Evolutionary conservation across 2,113 vertebrate species (phyloP).

Genomic region (Laterallus jamaicensis): DNA sequence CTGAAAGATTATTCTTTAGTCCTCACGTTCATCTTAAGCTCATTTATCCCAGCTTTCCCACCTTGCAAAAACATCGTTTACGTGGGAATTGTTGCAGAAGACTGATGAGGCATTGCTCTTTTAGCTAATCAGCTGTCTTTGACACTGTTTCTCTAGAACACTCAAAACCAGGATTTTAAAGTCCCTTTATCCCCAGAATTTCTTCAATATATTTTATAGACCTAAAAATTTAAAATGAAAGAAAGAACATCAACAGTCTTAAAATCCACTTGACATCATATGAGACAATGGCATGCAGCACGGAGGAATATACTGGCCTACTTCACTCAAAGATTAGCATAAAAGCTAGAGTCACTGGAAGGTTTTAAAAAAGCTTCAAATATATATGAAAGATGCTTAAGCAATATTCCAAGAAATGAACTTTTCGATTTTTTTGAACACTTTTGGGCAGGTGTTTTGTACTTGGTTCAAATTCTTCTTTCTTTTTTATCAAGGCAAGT

Average conservation of each 20-base stretch:
- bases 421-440: neutral
- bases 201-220: neutral
- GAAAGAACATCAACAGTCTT: neutral
- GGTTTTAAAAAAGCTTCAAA: neutral
- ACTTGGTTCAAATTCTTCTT: neutral
- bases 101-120: neutral
- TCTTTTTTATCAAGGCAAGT: conserved; percentile 1
- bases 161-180: neutral
- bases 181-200: neutral
- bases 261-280: neutral
- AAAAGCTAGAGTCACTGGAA: neutral
- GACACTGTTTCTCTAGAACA: rapidly evolving
- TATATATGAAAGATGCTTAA: neutral
- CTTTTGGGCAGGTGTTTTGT: neutral
- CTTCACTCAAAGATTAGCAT: neutral
- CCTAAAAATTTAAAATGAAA: neutral
- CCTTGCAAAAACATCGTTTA: neutral
- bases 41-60: neutral
- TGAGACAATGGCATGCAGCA: neutral
- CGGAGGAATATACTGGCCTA: neutral
- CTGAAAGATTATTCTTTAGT: neutral
- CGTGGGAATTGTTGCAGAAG: neutral
- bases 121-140: neutral
- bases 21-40: neutral
- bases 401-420: neutral